Conservation (phyloP, 2,113 vertebrate species). For the Mirza zaza region DNA sequence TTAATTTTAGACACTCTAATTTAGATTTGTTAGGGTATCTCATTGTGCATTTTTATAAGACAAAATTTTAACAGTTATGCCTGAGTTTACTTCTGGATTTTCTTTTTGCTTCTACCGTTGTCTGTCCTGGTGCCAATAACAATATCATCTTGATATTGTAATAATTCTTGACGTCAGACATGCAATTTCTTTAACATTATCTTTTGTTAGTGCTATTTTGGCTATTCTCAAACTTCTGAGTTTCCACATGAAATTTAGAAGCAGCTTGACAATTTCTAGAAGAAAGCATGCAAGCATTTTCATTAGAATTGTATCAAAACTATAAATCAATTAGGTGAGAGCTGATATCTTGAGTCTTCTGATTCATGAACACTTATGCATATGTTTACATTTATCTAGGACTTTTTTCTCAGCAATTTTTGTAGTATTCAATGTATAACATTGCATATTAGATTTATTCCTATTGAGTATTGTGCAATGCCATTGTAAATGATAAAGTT, state of each 20-base stretch:
- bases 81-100: neutral
- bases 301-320: neutral
- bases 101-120: neutral
- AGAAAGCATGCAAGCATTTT: neutral
- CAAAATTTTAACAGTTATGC: neutral
- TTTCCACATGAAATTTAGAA: neutral
- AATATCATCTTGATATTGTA: neutral
- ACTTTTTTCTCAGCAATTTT: neutral
- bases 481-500: neutral
- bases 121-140: neutral
- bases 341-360: neutral
- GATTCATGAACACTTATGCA: too few species aligned
- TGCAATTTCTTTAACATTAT: neutral
- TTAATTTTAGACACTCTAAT: neutral
- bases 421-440: neutral
- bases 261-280: neutral
- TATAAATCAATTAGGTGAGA: neutral
- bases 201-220: neutral
- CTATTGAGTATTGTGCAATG: neutral
- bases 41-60: neutral
- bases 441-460: neutral
- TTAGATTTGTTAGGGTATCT: too few species aligned
- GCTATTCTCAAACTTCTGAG: neutral
- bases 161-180: neutral
- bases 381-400: neutral